Percentiles rank a stretch among this genome's conserved stretches.
Conservation (phyloP, 2,888 invertebrate species). For the Minunthozetes semirufus region DNA sequence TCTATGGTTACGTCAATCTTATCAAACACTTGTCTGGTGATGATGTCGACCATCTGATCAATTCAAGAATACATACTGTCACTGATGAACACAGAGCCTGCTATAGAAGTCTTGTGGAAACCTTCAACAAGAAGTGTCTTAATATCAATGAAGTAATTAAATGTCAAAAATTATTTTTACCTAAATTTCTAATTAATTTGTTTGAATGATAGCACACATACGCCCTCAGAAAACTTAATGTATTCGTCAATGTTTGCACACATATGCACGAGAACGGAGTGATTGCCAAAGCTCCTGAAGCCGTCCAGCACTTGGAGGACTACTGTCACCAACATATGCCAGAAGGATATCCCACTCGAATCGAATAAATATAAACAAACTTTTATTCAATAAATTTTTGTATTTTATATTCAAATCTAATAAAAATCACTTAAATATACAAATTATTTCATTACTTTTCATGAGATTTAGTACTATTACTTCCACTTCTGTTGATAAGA, state of each 20-base stretch:
- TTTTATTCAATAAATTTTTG: not conserved
- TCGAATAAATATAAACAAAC: not conserved
- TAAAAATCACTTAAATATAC: no score
- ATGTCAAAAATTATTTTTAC: not conserved
- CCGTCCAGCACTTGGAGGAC: not conserved
- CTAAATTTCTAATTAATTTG: not conserved
- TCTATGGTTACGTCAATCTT: not conserved
- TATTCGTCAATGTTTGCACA: conserved; percentile 13
- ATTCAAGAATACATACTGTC: not conserved
- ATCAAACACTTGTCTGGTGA: not conserved
- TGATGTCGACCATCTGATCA: not conserved
- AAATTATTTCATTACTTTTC: no score
- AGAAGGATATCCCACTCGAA: not conserved
- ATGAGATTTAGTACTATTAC: no score
- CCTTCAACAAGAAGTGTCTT: not conserved
- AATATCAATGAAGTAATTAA: conserved; percentile 19
- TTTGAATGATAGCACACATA: conserved; percentile 3
- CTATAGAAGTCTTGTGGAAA: not conserved
- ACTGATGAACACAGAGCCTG: not conserved
- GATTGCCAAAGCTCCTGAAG: not conserved
- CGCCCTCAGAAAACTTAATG: not conserved
- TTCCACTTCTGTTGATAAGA: no score
- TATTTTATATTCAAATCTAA: not conserved
- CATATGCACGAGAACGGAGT: not conserved
- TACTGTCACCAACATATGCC: not conserved